Percentiles rank a stretch among this genome's conserved stretches.
Evolutionary conservation across 2,888 invertebrate genomes (phyloP).

Genomic region (Cantharis lateralis): DNA sequence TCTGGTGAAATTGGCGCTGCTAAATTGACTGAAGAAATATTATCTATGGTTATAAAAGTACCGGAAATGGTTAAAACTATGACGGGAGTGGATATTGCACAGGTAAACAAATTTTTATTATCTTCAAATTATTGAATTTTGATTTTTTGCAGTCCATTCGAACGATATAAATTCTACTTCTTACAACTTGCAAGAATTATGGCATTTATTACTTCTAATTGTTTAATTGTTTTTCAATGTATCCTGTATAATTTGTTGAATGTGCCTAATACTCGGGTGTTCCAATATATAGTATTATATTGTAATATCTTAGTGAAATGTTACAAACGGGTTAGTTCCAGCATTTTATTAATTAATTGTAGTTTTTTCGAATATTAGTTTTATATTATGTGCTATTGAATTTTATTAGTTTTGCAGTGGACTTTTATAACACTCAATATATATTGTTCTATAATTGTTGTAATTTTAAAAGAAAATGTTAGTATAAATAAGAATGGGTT

Average conservation of each 20-base stretch:
- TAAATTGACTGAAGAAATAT: constrained; percentile 91
- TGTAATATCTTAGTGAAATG: not conserved
- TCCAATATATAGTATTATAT: not conserved
- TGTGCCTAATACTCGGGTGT: not conserved
- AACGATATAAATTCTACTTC: not conserved
- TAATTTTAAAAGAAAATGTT: not conserved
- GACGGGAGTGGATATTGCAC: constrained; percentile 92
- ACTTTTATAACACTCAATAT: not conserved
- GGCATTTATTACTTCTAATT: not conserved
- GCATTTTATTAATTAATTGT: not conserved
- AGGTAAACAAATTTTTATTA: constrained; percentile 62
- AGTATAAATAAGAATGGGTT: not conserved
- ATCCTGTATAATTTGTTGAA: not conserved
- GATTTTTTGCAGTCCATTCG: not conserved
- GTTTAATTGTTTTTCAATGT: not conserved
- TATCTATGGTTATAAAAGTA: constrained; percentile 89
- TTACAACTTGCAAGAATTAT: not conserved
- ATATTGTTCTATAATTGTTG: not conserved
- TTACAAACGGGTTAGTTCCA: not conserved
- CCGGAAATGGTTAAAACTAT: constrained; percentile 88
- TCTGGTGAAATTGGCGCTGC: constrained; percentile 90
- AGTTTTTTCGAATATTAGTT: not conserved
- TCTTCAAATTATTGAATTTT: not conserved
- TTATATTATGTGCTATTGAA: not conserved
- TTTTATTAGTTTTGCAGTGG: not conserved